phyloP scores from a whole-genome alignment of 1,140 invertebrate species.

The Platyura marginata region DNA sequence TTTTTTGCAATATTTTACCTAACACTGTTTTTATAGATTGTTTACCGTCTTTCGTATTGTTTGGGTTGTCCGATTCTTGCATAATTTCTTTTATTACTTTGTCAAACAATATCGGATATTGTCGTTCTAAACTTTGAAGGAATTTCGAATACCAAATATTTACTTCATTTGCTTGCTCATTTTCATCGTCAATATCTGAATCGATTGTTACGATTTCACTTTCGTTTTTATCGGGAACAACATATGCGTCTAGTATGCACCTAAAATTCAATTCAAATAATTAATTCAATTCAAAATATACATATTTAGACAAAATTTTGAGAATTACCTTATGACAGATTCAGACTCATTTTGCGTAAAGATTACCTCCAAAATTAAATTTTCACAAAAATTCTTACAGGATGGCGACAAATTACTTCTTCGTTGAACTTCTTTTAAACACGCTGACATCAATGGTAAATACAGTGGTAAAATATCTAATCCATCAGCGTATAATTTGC shows the following conservation, averaged over 20 bases:
- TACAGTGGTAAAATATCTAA: slow-evolving; percentile 13
- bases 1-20: slow-evolving; percentile 8
- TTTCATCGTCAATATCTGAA: slow-evolving; percentile 15
- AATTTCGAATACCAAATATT: slow-evolving; percentile 28
- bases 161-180: not conserved
- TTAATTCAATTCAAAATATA: slow-evolving; percentile 2
- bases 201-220: slow-evolving; percentile 25
- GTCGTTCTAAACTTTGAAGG: slow-evolving; percentile 33
- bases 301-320: not conserved
- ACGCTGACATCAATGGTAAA: slow-evolving; percentile 11
- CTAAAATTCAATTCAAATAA: slow-evolving; percentile 17
- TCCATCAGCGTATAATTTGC: slow-evolving; percentile 11
- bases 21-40: slow-evolving; percentile 16
- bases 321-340: slow-evolving; percentile 28
- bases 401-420: slow-evolving; percentile 3
- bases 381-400: slow-evolving; percentile 13
- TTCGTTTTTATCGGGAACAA: slow-evolving; percentile 4
- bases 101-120: slow-evolving; percentile 48
- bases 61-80: slow-evolving; percentile 6
- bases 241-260: slow-evolving; percentile 21
- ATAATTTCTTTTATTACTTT: slow-evolving; percentile 30
- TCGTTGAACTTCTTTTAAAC: slow-evolving; percentile 10
- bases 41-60: slow-evolving; percentile 7
- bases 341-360: slow-evolving; percentile 14
- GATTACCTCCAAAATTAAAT: slow-evolving; percentile 11